phyloP scores from a whole-genome alignment of 2,888 invertebrate species.

The Glyphotaelius pellucidus region DNA sequence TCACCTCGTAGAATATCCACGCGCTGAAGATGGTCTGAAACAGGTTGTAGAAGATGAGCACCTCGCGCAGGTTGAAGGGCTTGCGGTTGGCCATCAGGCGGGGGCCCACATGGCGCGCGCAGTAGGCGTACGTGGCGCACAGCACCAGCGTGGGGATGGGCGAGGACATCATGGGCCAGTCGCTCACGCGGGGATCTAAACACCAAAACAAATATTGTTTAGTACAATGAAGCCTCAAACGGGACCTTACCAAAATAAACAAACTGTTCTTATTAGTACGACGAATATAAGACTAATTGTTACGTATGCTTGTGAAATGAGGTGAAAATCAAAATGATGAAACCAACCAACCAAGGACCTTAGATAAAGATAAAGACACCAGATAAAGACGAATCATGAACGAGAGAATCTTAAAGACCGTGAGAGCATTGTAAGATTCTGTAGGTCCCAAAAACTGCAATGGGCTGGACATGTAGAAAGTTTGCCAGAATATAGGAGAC shows the following conservation, averaged over 20 bases:
- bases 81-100: conserved; percentile 93
- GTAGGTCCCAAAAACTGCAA: too few species aligned
- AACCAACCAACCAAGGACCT: too few species aligned
- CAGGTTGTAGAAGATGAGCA: conserved; percentile 92
- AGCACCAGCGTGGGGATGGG: conserved; percentile 90
- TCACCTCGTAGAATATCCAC: conserved; percentile 95
- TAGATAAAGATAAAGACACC: too few species aligned
- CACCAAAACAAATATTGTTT: neutral
- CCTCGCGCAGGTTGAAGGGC: conserved; percentile 87
- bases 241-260: neutral
- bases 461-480: too few species aligned
- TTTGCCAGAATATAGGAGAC: too few species aligned
- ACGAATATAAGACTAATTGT: too few species aligned
- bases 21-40: conserved; percentile 93
- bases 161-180: conserved; percentile 93
- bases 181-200: conserved; percentile 91
- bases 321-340: too few species aligned
- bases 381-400: too few species aligned
- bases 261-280: too few species aligned
- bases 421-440: too few species aligned
- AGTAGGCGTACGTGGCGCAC: conserved; percentile 90
- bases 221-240: neutral
- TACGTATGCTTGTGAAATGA: too few species aligned
- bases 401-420: too few species aligned
- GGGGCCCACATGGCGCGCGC: conserved; percentile 90